Evolutionary conservation across 2,888 invertebrate species (phyloP), one percentile per base, ranked within the genome.

Genomic region (Gortyna flavago): DNA sequence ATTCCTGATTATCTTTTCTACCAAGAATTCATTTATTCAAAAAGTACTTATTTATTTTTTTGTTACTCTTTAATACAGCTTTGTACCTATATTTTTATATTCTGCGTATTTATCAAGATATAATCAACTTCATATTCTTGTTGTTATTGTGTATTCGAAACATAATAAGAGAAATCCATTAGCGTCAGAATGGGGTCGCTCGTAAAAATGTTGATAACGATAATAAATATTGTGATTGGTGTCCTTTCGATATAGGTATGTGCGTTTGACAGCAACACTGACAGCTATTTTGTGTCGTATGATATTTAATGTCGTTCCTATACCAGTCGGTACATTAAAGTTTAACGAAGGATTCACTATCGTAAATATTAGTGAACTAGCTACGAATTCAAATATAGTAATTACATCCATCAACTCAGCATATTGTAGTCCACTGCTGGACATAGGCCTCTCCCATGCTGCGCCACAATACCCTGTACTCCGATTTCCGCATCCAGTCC

Each of bases 121-220:
- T 64, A 75, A 75, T 80, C 72, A 77, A 80, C 65, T 72, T 72
- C 70, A 83, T 79, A 79, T 74, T 71, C 57, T 41, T 70, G 65
- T 70, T 81, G 65, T 72, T 81, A 79, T 80, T 77, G 79, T 80
- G 65, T 80, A 62, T 72, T 82, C 65, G 44, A 41, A 62, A 77
- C 64, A 80, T 80, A 85, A 80, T 83, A 81, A 66, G 80, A 72
- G 72, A 69, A 75, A 85, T 87, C 86, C 83, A 87, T 87, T 88
- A 88, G 72, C 72, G 48, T 32, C 25, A 79, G 76, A 81, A 88
- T 84, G 75, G 73, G 82, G 79, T 73, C 84, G 80, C 59, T 68
- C 83, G 79, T 88, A 85, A 87, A 83, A 87, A 82, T 79, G 75
- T 81, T 85, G 84, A 83, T 88, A 83, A 81, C 77, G 72, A 77